Conservation (phyloP, 2,113 vertebrate species). For the Syngnathus typhle region DNA sequence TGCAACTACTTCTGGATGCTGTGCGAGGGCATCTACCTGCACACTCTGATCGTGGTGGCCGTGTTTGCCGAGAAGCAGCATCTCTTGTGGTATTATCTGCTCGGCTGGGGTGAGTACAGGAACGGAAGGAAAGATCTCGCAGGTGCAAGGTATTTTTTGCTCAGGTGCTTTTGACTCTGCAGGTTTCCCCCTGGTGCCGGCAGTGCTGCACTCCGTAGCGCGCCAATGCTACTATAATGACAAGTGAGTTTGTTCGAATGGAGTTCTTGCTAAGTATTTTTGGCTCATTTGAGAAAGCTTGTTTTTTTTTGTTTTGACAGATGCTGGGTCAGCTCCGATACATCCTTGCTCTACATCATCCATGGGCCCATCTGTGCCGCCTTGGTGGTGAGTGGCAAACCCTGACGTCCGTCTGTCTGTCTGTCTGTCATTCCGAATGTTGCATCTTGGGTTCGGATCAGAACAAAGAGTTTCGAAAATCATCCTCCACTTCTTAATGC, state of each 20-base stretch:
- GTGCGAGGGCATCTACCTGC: slow-evolving; percentile 96
- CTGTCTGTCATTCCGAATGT: neutral
- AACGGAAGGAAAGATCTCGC: neutral
- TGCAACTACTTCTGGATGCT: slow-evolving; percentile 99
- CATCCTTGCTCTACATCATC: slow-evolving; percentile 90
- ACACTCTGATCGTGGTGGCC: slow-evolving; percentile 95
- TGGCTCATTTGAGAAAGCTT: too few species aligned
- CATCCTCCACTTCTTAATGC: too few species aligned
- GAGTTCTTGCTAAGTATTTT: too few species aligned
- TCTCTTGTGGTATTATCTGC: slow-evolving; percentile 92
- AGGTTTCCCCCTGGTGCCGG: slow-evolving; percentile 93
- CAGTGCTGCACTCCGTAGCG: slow-evolving; percentile 83
- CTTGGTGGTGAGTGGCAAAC: slow-evolving; percentile 75
- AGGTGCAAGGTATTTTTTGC: neutral
- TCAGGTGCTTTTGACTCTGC: neutral
- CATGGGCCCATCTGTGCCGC: slow-evolving; percentile 94
- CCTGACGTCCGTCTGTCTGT: neutral
- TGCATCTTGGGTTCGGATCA: too few species aligned
- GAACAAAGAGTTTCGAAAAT: too few species aligned
- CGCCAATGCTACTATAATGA: slow-evolving; percentile 89
- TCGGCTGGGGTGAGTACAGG: slow-evolving; percentile 81
- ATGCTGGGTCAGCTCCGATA: slow-evolving; percentile 92
- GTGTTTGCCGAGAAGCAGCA: slow-evolving; percentile 96
- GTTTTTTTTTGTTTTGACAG: slow-evolving; percentile 54
- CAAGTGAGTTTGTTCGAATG: slow-evolving; percentile 74